These are phyloP conservation scores for Drosophila testacea DNA, from an alignment of 2,888 invertebrate species.

Conservation along the genomic window DNA sequence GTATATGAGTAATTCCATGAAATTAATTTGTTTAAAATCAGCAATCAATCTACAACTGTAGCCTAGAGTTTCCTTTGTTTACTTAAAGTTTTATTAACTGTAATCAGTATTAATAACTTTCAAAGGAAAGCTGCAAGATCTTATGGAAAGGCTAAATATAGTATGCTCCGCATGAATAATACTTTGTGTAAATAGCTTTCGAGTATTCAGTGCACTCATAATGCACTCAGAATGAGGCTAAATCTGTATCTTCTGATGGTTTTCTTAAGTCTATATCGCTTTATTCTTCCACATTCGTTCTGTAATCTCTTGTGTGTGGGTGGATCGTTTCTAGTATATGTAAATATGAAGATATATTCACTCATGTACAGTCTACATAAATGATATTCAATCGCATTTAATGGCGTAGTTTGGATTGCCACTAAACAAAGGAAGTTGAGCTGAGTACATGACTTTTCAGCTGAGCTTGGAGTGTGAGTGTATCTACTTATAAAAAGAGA, in stretches of 20 bases:
- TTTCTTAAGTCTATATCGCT: slow-evolving; percentile 4
- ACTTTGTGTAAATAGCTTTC: slow-evolving; percentile 2
- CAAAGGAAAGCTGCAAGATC: too few relatives aligned
- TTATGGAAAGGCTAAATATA: too few relatives aligned
- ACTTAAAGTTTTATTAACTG: too few relatives aligned
- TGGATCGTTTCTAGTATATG: neutral
- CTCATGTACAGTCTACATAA: slow-evolving; percentile 15
- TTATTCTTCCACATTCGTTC: neutral
- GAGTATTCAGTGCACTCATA: slow-evolving; percentile 3
- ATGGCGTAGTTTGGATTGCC: slow-evolving; percentile 59
- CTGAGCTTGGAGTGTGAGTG: neutral
- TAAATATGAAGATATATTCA: neutral
- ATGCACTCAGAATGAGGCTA: slow-evolving; percentile 2
- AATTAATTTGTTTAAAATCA: neutral
- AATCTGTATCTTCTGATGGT: slow-evolving; percentile 9
- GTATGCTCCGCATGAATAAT: neutral
- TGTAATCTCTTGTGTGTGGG: slow-evolving; percentile 17
- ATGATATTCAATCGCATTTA: slow-evolving; percentile 31
- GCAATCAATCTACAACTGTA: slow-evolving; percentile 4
- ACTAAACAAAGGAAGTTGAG: slow-evolving; percentile 56
- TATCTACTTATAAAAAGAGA: neutral
- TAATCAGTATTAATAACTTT: too few relatives aligned
- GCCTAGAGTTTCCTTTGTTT: neutral
- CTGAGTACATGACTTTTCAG: slow-evolving; percentile 1
- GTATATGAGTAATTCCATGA: slow-evolving; percentile 5